Conservation (phyloP, 1,140 invertebrate species). For the Drosophila cardini region DNA sequence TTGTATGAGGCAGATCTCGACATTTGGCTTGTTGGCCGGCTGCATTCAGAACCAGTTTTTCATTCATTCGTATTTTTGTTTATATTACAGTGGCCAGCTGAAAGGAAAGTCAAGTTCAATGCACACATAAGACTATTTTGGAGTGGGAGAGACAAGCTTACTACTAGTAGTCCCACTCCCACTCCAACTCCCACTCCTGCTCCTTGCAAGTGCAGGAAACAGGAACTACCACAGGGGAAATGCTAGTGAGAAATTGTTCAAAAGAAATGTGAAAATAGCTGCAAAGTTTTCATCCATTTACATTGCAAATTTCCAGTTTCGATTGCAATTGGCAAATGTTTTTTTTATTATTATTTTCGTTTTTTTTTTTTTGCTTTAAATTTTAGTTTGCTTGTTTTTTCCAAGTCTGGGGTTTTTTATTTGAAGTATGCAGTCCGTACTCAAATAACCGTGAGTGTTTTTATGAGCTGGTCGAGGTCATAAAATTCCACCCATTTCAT, state of each 20-base stretch:
- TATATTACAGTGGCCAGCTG: slow-evolving; percentile 20
- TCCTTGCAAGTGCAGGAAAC: slow-evolving; percentile 10
- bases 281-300: slow-evolving; percentile 74
- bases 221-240: slow-evolving; percentile 50
- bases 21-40: slow-evolving; percentile 1
- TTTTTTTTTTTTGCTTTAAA: too few species aligned
- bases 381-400: slow-evolving; percentile 9
- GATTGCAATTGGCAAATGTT: slow-evolving; percentile 59
- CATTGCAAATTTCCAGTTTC: slow-evolving; percentile 79
- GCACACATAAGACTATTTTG: slow-evolving; percentile 61
- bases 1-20: neutral
- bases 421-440: neutral
- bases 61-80: slow-evolving; percentile 2
- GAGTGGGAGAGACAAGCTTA: neutral
- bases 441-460: neutral
- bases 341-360: slow-evolving; percentile 32
- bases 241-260: slow-evolving; percentile 39
- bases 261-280: slow-evolving; percentile 71
- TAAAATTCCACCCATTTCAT: neutral
- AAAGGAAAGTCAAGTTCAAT: slow-evolving; percentile 75
- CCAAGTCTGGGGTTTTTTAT: neutral
- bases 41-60: slow-evolving; percentile 30
- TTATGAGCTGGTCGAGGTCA: neutral
- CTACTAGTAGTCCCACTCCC: neutral
- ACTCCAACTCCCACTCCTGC: neutral